Evolutionary conservation across 2,888 invertebrate species (phyloP).

Genomic region (Petrolisthes cinctipes): DNA sequence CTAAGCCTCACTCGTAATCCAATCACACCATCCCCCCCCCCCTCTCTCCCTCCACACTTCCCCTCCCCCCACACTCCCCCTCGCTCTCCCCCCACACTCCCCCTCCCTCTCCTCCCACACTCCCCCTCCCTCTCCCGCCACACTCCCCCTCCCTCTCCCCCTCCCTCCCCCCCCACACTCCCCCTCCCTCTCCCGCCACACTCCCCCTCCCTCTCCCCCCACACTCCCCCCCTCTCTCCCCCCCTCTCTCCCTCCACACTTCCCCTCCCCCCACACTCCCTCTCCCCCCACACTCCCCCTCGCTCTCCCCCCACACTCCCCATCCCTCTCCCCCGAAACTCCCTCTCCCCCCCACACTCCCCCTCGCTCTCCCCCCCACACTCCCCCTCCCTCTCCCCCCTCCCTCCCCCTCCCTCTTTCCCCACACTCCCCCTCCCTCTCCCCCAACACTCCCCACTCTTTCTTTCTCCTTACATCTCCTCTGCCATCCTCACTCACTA

Average conservation of each 20-base stretch:
- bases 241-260: background rate
- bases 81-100: background rate
- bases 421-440: background rate
- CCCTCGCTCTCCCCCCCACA: background rate
- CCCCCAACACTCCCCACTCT: too few relatives aligned
- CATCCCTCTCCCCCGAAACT: background rate
- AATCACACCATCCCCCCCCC: background rate
- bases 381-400: background rate
- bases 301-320: conserved; percentile 4
- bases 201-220: background rate
- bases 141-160: background rate
- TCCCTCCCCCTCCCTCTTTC: background rate
- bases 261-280: background rate
- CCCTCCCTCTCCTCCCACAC: background rate
- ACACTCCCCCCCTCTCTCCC: background rate
- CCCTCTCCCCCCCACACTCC: background rate
- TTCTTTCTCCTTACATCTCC: too few relatives aligned
- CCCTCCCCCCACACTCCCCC: too few relatives aligned
- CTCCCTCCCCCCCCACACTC: too few relatives aligned
- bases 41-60: background rate
- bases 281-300: background rate
- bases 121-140: background rate
- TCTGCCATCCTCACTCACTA: too few relatives aligned
- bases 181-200: too few relatives aligned
- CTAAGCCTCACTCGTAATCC: background rate